A percentile compares a stretch with the other conserved stretches of the same genome.
Conservation (phyloP, 2,888 invertebrate genomes). For the Tridacna crocea region DNA sequence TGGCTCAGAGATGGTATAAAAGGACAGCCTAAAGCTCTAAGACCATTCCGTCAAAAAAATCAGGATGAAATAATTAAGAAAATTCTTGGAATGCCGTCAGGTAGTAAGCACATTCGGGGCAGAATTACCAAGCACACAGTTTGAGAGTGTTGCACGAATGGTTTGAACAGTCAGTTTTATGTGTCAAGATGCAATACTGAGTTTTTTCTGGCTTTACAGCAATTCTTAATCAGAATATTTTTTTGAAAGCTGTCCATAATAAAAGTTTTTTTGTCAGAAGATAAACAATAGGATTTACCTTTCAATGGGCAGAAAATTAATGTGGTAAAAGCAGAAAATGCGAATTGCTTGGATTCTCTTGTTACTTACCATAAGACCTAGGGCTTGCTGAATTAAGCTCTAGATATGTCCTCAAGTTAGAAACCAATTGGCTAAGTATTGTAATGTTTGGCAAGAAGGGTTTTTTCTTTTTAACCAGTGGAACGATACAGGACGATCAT, state of each 20-base stretch:
- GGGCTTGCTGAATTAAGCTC: too few relatives aligned
- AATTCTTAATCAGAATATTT: too few relatives aligned
- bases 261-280: too few relatives aligned
- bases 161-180: neutral
- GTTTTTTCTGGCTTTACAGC: neutral
- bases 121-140: conserved; percentile 1
- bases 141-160: neutral
- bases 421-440: too few relatives aligned
- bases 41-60: conserved; percentile 70
- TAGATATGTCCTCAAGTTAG: too few relatives aligned
- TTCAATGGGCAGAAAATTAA: too few relatives aligned
- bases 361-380: too few relatives aligned
- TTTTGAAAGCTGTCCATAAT: too few relatives aligned
- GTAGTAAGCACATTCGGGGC: conserved; percentile 50
- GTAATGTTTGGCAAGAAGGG: too few relatives aligned
- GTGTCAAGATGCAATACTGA: neutral
- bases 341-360: too few relatives aligned
- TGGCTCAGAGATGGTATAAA: conserved; percentile 65
- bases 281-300: too few relatives aligned
- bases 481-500: neutral
- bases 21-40: conserved; percentile 66
- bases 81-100: conserved; percentile 69
- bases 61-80: conserved; percentile 68
- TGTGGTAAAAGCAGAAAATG: too few relatives aligned
- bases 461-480: neutral